phyloP scores from a whole-genome alignment of 2,888 invertebrate genomes.

The Choristoneura rosaceana region DNA sequence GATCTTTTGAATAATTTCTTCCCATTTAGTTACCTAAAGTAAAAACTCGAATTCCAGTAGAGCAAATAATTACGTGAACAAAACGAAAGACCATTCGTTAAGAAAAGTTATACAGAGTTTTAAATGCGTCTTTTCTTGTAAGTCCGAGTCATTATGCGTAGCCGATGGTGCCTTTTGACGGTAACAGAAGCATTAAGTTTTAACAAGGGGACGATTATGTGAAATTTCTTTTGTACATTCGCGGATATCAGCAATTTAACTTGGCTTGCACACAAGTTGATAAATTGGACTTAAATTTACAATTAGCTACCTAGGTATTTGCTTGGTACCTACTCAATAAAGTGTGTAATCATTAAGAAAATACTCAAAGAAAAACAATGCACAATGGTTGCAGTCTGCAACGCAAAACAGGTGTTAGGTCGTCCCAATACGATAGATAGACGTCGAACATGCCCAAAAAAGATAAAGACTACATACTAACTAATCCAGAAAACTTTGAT shows the following conservation, averaged over 20 bases:
- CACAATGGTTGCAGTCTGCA: too few species aligned
- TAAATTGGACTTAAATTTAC: too few species aligned
- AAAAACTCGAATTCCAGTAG: conserved; percentile 2
- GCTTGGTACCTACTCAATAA: too few species aligned
- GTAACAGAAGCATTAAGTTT: conserved; percentile 7
- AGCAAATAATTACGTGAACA: conserved; percentile 8
- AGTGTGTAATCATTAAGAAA: too few species aligned
- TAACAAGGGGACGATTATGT: conserved; percentile 6
- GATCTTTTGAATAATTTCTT: background rate
- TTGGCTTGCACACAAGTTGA: background rate
- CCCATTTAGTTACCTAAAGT: conserved; percentile 1
- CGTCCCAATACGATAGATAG: too few species aligned
- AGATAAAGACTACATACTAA: too few species aligned
- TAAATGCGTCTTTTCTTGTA: conserved; percentile 8
- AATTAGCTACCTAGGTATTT: too few species aligned
- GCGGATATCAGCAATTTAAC: background rate
- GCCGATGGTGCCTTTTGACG: background rate
- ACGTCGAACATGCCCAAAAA: too few species aligned
- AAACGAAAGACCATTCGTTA: background rate
- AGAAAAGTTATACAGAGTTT: conserved; percentile 6
- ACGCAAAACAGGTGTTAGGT: too few species aligned
- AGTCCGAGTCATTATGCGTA: conserved; percentile 2
- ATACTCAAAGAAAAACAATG: too few species aligned
- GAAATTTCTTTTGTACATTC: background rate
- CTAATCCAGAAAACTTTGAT: too few species aligned